phyloP scores from a whole-genome alignment of 2,888 invertebrate genomes.

The Macaria liturata region DNA sequence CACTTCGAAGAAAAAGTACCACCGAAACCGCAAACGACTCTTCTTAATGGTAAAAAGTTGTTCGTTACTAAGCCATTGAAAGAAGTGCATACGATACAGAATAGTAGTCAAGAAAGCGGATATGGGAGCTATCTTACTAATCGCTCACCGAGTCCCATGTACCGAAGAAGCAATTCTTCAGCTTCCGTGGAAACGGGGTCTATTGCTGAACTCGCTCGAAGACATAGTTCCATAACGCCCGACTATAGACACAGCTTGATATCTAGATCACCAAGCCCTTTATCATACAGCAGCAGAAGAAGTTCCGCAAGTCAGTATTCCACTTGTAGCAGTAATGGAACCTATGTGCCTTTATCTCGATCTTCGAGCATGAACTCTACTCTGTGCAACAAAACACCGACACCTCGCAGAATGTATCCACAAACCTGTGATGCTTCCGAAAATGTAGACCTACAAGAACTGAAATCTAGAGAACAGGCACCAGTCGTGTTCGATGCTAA shows the following conservation, averaged over 20 bases:
- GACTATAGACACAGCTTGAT: slow-evolving; percentile 45
- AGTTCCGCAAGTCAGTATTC: slow-evolving; percentile 75
- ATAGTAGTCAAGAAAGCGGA: slow-evolving; percentile 50
- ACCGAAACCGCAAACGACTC: slow-evolving; percentile 52
- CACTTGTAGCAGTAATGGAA: slow-evolving; percentile 75
- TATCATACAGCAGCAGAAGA: slow-evolving; percentile 63
- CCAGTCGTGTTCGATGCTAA: slow-evolving; percentile 93
- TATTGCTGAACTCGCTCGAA: slow-evolving; percentile 73
- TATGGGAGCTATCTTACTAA: slow-evolving; percentile 57
- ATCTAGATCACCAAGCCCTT: slow-evolving; percentile 84
- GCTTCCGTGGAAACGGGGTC: slow-evolving; percentile 76
- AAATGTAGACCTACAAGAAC: slow-evolving; percentile 81
- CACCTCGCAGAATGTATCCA: slow-evolving; percentile 87
- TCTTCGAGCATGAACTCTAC: slow-evolving; percentile 72
- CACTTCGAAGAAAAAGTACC: slow-evolving; percentile 71
- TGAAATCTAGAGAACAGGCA: slow-evolving; percentile 87
- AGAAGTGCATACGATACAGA: slow-evolving; percentile 68
- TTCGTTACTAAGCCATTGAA: slow-evolving; percentile 72
- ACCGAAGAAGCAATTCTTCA: slow-evolving; percentile 65
- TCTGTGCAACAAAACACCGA: slow-evolving; percentile 70
- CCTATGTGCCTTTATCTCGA: slow-evolving; percentile 68
- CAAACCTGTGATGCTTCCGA: slow-evolving; percentile 80
- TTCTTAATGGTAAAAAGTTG: slow-evolving; percentile 65
- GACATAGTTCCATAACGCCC: slow-evolving; percentile 58
- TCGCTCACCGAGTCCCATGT: slow-evolving; percentile 68